Evolutionary conservation across 1,140 invertebrate species (phyloP), one percentile per base, ranked within the genome.

Genomic region (Trichoplusia ni): DNA sequence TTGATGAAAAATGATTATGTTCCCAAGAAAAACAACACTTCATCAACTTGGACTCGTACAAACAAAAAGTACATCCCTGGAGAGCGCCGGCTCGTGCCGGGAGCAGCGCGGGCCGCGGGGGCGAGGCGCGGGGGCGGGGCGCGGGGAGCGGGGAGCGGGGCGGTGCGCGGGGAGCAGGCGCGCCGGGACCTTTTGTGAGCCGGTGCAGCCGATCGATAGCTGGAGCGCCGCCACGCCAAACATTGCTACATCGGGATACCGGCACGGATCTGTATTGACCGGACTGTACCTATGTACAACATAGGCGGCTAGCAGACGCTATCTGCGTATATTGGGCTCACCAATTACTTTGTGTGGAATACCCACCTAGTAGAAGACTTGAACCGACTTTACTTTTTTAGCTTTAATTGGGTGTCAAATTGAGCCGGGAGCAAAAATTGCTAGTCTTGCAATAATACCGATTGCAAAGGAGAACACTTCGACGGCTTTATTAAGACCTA

Each of bases 141-240:
- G 5, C 14, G 40, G 1, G 42, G 31, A 44, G 38, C 40, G 49
- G 27, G 40, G 29, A 4, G 16, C 19, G 40, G 29, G 29, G 9
- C 53, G 31, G 33, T 7, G 16, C 33, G 13, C 16, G 46, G 27
- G 37, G 37, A 9, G 37, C 27, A 29, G n/a, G 9, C 37, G n/a
- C 35, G 35, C 5, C 33, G 14, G 37, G 16, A 27, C 46, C 27
- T 33, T 29, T 29, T 25, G 33, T 25, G 35, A 21, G 44, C 33
- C 31, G 44, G 59, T 40, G 53, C 53, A 56, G 14, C 53, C 11
- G 35, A 56, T 49, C 33, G 27, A 37, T 38, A 38, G 31, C 31
- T 23, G 53, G 18, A 51, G 44, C 38, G 13, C 19, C 51, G 21
- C 53, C 18, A 21, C 27, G 40, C 51, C 16, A 51, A 18, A n/a